Conservation (phyloP, 2,797 vertebrate genomes). For the Petrocephalus sullivani region DNA sequence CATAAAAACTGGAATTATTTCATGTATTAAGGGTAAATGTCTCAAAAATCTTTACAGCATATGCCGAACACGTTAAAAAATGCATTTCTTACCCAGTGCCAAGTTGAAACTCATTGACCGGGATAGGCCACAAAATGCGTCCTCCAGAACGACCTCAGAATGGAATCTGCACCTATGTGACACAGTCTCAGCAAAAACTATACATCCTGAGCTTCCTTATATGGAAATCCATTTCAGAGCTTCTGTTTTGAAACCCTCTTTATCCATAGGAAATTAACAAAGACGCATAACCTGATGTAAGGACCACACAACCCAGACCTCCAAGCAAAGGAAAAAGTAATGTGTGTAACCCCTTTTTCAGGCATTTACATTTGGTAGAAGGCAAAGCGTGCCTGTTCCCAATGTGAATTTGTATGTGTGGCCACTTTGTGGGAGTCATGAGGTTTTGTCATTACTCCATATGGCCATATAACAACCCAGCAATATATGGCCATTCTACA, state of each 20-base stretch:
- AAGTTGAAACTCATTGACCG: background rate
- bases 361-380: background rate
- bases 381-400: background rate
- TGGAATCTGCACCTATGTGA: background rate
- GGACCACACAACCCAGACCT: background rate
- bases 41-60: background rate
- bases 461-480: background rate
- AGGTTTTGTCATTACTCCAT: background rate
- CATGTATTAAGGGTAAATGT: background rate
- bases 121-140: background rate
- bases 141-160: background rate
- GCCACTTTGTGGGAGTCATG: background rate
- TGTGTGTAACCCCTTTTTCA: background rate
- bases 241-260: background rate
- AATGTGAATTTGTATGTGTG: background rate
- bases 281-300: background rate
- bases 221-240: background rate
- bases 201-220: background rate
- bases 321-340: background rate
- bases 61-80: background rate
- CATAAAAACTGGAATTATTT: slow-evolving; percentile 3
- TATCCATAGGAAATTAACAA: background rate
- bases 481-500: background rate
- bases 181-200: background rate
- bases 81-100: background rate